Base-by-base conservation (phyloP, 2,113 vertebrate genomes). In the Bujurquina vittata region DNA sequence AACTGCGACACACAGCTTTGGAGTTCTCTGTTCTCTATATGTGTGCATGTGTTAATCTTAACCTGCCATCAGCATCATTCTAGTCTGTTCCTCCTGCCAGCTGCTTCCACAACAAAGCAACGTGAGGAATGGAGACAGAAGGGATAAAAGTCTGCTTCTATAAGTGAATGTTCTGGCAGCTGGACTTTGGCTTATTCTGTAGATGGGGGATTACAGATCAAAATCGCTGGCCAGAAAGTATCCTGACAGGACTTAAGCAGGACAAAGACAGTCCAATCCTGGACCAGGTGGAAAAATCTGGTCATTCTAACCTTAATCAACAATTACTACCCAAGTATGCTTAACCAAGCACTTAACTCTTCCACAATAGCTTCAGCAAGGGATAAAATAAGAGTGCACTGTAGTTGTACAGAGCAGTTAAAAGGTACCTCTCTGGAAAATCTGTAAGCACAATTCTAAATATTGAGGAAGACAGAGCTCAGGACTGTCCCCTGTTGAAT, bases 1-100 rank as follows among this genome's bases (percentile, higher is more conserved):
- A 81, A 79, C 81, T 81, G 85, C 15, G 20, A 52, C 65, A 67
- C 74, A 33, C 46, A 63, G 88, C 87, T 83, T 78, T 77, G 74
- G 61, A 33, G 58, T 57, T 65, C 77, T 78, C 77, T 55, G 60
- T 69, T 83, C 77, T 59, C 11, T 78, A 14, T 85, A 20, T 33
- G 18, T 77, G 33, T 63, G 72, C 31, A 37, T 76, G 81, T 61
- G 75, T 72, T 83, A 77, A 90, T 91, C 83, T 85, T 88, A 81
- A 84, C 80, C 76, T 40, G 74, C 54, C 87, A 73, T 83, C 74
- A 85, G 83, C 80, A 81, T 81, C 78, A 9, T 84, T 92, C 90
- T 81, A 33, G 89, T 80, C 43, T 29, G 43, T 89, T 88, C 87
- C 49, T 85, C 81, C 61, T 23, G 59, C 67, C 84, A 76, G 74